Base-by-base conservation (phyloP, 2,888 invertebrate species). In the Apantesis nais region DNA sequence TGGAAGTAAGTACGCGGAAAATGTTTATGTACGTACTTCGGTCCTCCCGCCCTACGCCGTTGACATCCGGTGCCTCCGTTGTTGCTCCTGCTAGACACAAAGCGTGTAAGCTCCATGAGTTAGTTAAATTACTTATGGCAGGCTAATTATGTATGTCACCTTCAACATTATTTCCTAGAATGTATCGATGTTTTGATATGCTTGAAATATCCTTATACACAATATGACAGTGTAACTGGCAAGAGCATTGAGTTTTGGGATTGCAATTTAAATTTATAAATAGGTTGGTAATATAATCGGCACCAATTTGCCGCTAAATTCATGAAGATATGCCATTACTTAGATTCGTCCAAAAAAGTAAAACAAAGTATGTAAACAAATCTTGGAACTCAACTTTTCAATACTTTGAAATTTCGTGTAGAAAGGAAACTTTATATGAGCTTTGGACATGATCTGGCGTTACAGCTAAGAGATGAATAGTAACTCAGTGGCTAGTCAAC, bases 1-100 rank as follows among this genome's bases (percentile, higher is more conserved):
- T 94, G 94, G 92, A 92, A 90, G 91, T 92, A 93, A 93, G 94
- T 95, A 94, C 94, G 91, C 92, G 91, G 94, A 94, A 95, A 94
- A 93, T 93, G 93, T 95, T 94, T 94, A 94, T 93, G 92, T 92
- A 90, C 85, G 87, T 87, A 88, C 86, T 86, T 80, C 81, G 81
- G 86, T 84, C 88, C 89, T 85, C 79, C 88, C 86, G 88, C 87
- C 86, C 88, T 85, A 75, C 80, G 84, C 83, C 86, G 92, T 88
- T 92, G 93, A 93, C 93, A 92, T 94, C 93, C 93, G 94, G 92
- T 83, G 82, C 83, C 85, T 86, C 85, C 86, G 83, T 85, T 88
- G 85, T 80, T 83, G 84, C 83, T 83, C 79, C 78, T 78, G 73
- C 77, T 73, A 79, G 78, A 78, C 78, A 80, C 78, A 74, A 81